Base-by-base conservation (phyloP, 2,797 vertebrate genomes). In the Argentina silus region DNA sequence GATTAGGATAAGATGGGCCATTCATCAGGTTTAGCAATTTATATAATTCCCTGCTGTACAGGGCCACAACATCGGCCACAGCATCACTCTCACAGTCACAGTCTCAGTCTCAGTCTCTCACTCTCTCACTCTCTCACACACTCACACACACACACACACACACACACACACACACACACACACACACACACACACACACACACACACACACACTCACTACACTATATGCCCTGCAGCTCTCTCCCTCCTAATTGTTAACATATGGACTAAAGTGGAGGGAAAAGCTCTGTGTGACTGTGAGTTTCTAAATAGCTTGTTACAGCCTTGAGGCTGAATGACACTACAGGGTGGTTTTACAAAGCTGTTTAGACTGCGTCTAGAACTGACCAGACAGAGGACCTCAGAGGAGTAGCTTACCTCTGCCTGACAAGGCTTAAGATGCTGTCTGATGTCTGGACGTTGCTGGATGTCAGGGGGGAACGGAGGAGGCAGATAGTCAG, bases 231-330 rank as follows among this genome's bases (percentile, higher is more conserved):
- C 85, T 81, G 27, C 76, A 78, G 78, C 84, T 69, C 88, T 59
- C 64, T 82, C 67, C 72, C 63, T 79, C 85, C 42, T 91, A 92
- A 92, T 90, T 89, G 91, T 92, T 89, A 88, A 80, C 90, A 90
- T 84, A 88, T 88, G 87, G 86, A 89, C 76, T 59, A 27, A 67
- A 72, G 74, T 48, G 27, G 72, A 83, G 79, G 83, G 74, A 85
- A 85, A 83, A 36, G 69, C 82, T 83, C 50, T 6, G 78, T 83
- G 85, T 68, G 79, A 86, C 78, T 83, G 85, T 68, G 79, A 81
- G 75, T 89, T 75, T 81, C 75, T 72, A 78, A 80, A 73, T 64
- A 70, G 53, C 78, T 80, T 78, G 77, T 70, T 77, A 79, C 73
- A 53, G 82, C 81, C 83, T 84, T 72, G 45, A 67, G 85, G 79